Conservation (phyloP, 2,888 invertebrate genomes). For the Amphipoea oculea region DNA sequence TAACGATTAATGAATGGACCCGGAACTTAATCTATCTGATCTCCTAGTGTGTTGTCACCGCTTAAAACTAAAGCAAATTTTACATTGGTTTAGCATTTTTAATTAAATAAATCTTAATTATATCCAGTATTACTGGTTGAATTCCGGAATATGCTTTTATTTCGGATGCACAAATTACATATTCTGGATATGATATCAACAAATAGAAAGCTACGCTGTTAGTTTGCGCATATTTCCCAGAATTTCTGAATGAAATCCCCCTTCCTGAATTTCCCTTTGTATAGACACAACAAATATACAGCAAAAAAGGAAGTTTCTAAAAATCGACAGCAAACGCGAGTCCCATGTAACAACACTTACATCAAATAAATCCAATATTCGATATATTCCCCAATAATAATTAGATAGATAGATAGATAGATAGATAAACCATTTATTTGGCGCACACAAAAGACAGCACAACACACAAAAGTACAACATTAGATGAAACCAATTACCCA, state of each 20-base stretch:
- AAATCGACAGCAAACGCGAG: neutral
- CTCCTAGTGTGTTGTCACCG: neutral
- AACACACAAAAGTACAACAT: too few relatives aligned
- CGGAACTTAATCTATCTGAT: conserved; percentile 43
- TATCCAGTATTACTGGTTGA: neutral
- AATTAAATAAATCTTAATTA: neutral
- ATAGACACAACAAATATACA: neutral
- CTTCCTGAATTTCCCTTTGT: neutral
- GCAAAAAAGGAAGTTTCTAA: neutral
- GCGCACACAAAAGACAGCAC: too few relatives aligned
- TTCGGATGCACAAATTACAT: neutral
- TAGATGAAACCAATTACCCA: too few relatives aligned
- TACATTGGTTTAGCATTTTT: neutral
- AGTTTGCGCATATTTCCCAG: neutral
- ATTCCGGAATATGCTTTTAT: neutral
- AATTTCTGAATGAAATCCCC: neutral
- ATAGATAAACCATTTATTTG: too few relatives aligned
- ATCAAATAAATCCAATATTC: conserved; percentile 17
- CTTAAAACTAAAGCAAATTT: conserved; percentile 10
- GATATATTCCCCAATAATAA: conserved; percentile 29
- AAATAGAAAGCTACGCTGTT: neutral
- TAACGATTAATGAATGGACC: conserved; percentile 53
- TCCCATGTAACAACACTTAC: conserved; percentile 7
- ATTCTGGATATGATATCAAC: neutral
- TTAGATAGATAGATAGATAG: too few relatives aligned